These are phyloP conservation scores for Drosophila ironensis DNA, from an alignment of 1,140 invertebrate species.

Conservation along the genomic window DNA sequence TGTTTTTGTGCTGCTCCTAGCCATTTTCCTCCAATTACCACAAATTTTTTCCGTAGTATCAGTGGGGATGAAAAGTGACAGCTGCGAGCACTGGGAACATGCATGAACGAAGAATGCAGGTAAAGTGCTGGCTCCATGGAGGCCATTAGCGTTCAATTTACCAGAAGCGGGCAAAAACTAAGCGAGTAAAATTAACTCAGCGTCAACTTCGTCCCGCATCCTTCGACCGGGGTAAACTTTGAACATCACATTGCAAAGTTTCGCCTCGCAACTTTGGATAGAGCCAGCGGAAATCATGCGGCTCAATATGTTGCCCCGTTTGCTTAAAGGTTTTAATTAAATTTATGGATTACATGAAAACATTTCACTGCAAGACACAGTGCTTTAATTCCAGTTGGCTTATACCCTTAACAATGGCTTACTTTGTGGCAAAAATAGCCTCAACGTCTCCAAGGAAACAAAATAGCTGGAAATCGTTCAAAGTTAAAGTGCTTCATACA, in stretches of 20 bases:
- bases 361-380: not conserved
- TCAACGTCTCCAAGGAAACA: not conserved
- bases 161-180: conserved; percentile 12
- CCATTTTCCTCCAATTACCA: not conserved
- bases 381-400: too few relatives aligned
- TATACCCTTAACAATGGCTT: too few relatives aligned
- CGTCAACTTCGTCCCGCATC: not conserved
- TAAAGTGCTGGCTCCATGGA: not conserved
- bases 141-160: conserved; percentile 40
- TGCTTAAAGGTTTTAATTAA: too few relatives aligned
- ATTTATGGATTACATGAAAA: too few relatives aligned
- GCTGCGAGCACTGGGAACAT: conserved; percentile 1
- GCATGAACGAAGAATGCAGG: too few relatives aligned
- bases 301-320: too few relatives aligned
- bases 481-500: not conserved
- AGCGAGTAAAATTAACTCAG: conserved; percentile 24
- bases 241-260: conserved; percentile 1
- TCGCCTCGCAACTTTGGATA: not conserved
- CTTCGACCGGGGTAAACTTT: conserved; percentile 3
- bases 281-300: not conserved
- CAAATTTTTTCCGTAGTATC: conserved; percentile 4
- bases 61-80: conserved; percentile 6
- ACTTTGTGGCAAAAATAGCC: too few relatives aligned
- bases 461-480: not conserved
- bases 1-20: not conserved